Evolutionary conservation across 2,797 vertebrate genomes (phyloP), one percentile per base, ranked within the genome.

Genomic region (Tolypeutes matacus): DNA sequence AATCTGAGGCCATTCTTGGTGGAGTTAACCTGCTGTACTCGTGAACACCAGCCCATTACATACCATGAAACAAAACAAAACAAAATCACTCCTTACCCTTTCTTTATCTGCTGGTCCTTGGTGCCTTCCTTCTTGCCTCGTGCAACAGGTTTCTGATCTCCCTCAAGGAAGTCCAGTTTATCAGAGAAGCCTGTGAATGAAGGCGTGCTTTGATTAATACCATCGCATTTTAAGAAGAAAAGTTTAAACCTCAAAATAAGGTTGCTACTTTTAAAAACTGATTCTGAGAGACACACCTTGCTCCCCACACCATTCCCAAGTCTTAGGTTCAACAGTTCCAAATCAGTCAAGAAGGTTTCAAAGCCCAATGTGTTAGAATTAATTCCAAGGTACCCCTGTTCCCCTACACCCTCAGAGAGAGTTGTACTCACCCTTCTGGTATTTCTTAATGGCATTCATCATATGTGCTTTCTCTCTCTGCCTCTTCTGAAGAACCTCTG

Each of bases 131-230:
- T 98, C 39, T 97, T 98, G 27, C 93, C 96, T 4, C 86, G 86
- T 88, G 90, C 69, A 18, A 89, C 96, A 0, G 93, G 80, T 0
- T 98, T 98, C 95, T 99, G 97, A 83, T 99, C 99, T 93, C 99
- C 99, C 42, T 99, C 99, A 72, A 99, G 98, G 97, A 99, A 99
- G 94, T 99, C 99, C 98, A 99, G 97, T 97, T 99, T 99, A 98
- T 99, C 99, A 0, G 99, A 99, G 98, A 99, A 99, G 97, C 99
- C 99, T 99, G 90, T 13, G 86, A 86, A 34, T 83, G 21, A 11
- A 10, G 88, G 94, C 72, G 77, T 11, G 25, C 17, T 91, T 72
- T 10, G 62, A 34, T 89, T 56, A 90, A 60, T 39, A 82, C 49
- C 80, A 83, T 10, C 23, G 20, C 36, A 60, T 73, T 92, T 84